Conservation (phyloP, 2,888 invertebrate genomes). For the Griposia aprilina region DNA sequence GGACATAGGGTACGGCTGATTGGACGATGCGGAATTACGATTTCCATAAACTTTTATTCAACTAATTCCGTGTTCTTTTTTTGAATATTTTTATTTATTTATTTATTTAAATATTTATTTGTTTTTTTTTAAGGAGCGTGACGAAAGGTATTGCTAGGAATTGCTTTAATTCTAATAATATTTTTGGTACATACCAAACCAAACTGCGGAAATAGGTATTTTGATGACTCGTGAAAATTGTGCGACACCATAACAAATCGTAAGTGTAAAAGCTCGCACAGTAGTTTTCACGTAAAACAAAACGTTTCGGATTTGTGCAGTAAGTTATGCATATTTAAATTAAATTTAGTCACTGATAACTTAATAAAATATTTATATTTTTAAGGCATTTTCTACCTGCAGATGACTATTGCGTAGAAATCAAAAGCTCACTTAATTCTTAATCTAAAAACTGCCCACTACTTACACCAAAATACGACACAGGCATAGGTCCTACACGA, state of each 20-base stretch:
- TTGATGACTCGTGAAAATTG: slow-evolving; percentile 43
- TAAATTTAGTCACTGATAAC: neutral
- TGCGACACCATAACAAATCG: slow-evolving; percentile 45
- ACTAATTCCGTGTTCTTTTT: no score
- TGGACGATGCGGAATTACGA: slow-evolving; percentile 24
- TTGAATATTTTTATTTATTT: no score
- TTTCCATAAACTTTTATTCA: slow-evolving; percentile 1
- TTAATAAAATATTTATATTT: neutral
- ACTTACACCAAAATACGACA: slow-evolving; percentile 35
- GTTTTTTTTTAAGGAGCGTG: no score
- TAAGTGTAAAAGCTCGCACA: slow-evolving; percentile 8
- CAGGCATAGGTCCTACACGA: slow-evolving; percentile 47
- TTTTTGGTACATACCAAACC: neutral
- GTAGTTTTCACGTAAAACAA: neutral
- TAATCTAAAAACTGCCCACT: slow-evolving; percentile 14
- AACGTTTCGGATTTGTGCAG: neutral
- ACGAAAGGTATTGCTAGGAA: neutral
- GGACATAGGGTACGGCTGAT: slow-evolving; percentile 41
- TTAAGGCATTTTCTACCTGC: neutral
- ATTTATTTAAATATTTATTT: no score
- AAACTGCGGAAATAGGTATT: slow-evolving; percentile 27
- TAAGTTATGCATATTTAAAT: neutral
- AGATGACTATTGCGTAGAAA: slow-evolving; percentile 18
- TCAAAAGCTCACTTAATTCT: neutral
- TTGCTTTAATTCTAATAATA: neutral